These are phyloP conservation scores for Nibea albiflora DNA, from an alignment of 2,113 vertebrate genomes.

Conservation along the genomic window DNA sequence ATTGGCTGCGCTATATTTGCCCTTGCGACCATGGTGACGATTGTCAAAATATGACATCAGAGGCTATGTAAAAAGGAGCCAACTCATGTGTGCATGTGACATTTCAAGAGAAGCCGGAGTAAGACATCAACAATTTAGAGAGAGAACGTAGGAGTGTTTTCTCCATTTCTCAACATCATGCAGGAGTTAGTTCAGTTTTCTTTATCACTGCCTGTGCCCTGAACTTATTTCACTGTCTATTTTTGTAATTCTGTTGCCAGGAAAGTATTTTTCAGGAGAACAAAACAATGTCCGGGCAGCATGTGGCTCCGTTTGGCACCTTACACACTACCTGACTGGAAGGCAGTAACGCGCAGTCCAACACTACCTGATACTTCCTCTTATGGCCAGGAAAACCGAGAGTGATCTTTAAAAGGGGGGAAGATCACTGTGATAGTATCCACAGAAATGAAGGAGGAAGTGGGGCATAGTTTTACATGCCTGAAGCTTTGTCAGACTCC, in stretches of 20 bases:
- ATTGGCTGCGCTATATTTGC: slow-evolving; percentile 55
- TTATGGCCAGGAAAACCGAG: slow-evolving; percentile 10
- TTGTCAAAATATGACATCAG: slow-evolving; percentile 66
- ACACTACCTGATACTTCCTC: slow-evolving; percentile 37
- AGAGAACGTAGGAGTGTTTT: neutral
- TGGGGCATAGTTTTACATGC: slow-evolving; percentile 53
- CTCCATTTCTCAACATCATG: neutral
- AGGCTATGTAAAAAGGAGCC: slow-evolving; percentile 32
- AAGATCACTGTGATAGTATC: slow-evolving; percentile 40
- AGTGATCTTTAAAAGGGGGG: neutral
- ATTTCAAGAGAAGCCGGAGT: slow-evolving; percentile 16
- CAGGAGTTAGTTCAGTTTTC: slow-evolving; percentile 29
- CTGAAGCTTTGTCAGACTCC: slow-evolving; percentile 70
- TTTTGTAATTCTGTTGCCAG: neutral
- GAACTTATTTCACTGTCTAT: neutral
- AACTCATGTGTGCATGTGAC: slow-evolving; percentile 45
- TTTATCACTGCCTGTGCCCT: neutral
- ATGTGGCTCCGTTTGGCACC: slow-evolving; percentile 9
- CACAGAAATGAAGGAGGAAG: slow-evolving; percentile 42
- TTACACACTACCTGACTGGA: neutral
- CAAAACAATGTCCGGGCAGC: neutral
- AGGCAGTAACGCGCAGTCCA: neutral
- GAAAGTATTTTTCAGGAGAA: slow-evolving; percentile 18
- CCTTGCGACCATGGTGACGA: slow-evolving; percentile 64
- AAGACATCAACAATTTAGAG: neutral